These are phyloP conservation scores for Erpetoichthys calabaricus DNA, from an alignment of 2,797 vertebrate species.

Conservation along the genomic window DNA sequence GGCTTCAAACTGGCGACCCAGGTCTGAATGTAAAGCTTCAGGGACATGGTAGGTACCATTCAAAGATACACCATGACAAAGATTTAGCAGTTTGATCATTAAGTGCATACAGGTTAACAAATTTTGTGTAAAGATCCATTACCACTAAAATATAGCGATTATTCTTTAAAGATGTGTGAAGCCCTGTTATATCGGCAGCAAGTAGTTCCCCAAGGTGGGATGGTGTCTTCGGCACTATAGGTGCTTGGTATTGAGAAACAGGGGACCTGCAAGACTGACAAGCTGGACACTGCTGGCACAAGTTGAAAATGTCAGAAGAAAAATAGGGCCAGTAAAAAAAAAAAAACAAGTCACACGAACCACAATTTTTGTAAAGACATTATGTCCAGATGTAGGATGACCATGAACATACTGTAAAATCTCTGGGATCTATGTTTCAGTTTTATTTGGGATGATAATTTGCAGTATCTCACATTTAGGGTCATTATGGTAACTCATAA, in stretches of 20 bases:
- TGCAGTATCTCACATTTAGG: background rate
- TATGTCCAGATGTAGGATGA: constrained; percentile 7
- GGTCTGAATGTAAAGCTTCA: constrained; percentile 16
- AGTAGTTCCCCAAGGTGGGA: background rate
- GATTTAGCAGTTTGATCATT: constrained; percentile 9
- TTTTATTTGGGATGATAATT: constrained; percentile 12
- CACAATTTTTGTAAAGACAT: constrained; percentile 9
- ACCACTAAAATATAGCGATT: background rate
- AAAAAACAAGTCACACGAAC: background rate
- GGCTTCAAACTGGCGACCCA: constrained; percentile 27
- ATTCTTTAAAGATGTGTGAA: background rate
- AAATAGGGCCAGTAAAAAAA: constrained; percentile 14
- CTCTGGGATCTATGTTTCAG: constrained; percentile 8
- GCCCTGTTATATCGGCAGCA: background rate
- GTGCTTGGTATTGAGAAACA: constrained; percentile 3
- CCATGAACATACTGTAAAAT: constrained; percentile 13
- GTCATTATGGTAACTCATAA: background rate
- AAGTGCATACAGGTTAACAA: constrained; percentile 16
- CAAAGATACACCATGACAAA: constrained; percentile 52
- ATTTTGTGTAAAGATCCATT: constrained; percentile 5
- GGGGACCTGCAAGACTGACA: constrained; percentile 11
- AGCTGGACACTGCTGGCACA: constrained; percentile 15
- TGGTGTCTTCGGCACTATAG: constrained; percentile 3
- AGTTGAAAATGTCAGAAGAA: constrained; percentile 9
- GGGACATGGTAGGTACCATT: constrained; percentile 14